Percentiles rank a stretch among this genome's conserved stretches.
These are phyloP conservation scores for Phocoena phocoena DNA, from an alignment of 2,113 vertebrate species.

Conservation along the genomic window DNA sequence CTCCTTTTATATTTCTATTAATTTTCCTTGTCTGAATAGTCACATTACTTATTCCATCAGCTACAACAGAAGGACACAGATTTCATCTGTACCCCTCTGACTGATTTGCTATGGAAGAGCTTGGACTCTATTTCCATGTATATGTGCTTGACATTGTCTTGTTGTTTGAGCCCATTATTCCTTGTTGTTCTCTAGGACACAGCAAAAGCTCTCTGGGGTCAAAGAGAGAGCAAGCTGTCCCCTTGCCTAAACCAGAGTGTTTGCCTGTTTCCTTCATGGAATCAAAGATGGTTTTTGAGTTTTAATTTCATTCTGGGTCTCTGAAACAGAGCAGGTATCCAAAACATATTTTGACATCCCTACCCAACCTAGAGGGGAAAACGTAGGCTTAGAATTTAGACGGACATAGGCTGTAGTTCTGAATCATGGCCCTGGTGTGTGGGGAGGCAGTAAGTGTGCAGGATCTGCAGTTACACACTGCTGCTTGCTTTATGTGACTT, in stretches of 20 bases:
- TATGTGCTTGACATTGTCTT: neutral
- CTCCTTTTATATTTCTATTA: neutral
- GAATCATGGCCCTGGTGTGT: neutral
- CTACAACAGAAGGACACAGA: neutral
- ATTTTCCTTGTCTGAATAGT: neutral
- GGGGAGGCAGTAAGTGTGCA: neutral
- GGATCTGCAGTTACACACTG: neutral
- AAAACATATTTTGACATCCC: neutral
- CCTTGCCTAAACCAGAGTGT: neutral
- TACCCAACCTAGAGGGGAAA: neutral
- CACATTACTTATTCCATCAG: neutral
- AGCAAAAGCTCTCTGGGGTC: neutral
- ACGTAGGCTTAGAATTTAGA: neutral
- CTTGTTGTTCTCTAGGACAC: neutral
- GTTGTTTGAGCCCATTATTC: neutral
- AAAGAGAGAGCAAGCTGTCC: neutral
- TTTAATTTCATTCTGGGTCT: constrained; percentile 18
- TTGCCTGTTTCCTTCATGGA: neutral
- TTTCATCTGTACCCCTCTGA: neutral
- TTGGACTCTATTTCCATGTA: neutral
- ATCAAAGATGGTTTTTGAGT: neutral
- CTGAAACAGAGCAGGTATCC: neutral
- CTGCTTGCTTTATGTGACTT: neutral
- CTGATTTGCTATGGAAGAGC: neutral
- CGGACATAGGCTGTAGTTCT: neutral